Evolutionary conservation across 2,113 vertebrate species (phyloP).

Genomic region (Hucho hucho): DNA sequence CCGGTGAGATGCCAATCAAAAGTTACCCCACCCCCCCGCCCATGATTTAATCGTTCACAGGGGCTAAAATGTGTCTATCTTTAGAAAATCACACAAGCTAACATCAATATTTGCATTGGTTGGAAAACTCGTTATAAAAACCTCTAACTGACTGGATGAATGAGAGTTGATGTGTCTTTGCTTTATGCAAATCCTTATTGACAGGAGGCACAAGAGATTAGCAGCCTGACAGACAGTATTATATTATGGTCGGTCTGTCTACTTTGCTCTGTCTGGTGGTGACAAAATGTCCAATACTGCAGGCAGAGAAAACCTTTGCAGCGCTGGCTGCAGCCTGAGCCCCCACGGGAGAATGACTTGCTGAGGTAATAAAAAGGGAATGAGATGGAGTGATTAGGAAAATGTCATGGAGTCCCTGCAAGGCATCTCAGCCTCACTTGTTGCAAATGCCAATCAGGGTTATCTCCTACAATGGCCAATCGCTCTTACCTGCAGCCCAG

Average conservation of each 20-base stretch:
- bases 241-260: slow-evolving; percentile 29
- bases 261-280: slow-evolving; percentile 5
- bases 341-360: slow-evolving; percentile 47
- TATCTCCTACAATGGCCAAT: slow-evolving; percentile 39
- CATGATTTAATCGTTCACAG: slow-evolving; percentile 26
- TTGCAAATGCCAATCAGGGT: slow-evolving; percentile 45
- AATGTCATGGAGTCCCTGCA: slow-evolving; percentile 60
- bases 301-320: slow-evolving; percentile 57
- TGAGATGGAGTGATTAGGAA: slow-evolving; percentile 66
- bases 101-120: not conserved
- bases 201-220: slow-evolving; percentile 41
- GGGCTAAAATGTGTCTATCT: slow-evolving; percentile 25
- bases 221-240: slow-evolving; percentile 37
- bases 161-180: not conserved
- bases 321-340: slow-evolving; percentile 23
- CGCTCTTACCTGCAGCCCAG: slow-evolving; percentile 41
- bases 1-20: slow-evolving; percentile 44
- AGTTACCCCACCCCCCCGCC: slow-evolving; percentile 26
- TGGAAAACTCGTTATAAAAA: not conserved
- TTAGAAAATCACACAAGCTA: slow-evolving; percentile 14
- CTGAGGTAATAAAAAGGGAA: slow-evolving; percentile 62
- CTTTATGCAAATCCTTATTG: slow-evolving; percentile 40
- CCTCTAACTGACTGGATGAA: not conserved
- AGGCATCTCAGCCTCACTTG: slow-evolving; percentile 40
- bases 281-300: slow-evolving; percentile 56